Base-by-base conservation (phyloP, 2,113 vertebrate species). In the Cairina moschata region DNA sequence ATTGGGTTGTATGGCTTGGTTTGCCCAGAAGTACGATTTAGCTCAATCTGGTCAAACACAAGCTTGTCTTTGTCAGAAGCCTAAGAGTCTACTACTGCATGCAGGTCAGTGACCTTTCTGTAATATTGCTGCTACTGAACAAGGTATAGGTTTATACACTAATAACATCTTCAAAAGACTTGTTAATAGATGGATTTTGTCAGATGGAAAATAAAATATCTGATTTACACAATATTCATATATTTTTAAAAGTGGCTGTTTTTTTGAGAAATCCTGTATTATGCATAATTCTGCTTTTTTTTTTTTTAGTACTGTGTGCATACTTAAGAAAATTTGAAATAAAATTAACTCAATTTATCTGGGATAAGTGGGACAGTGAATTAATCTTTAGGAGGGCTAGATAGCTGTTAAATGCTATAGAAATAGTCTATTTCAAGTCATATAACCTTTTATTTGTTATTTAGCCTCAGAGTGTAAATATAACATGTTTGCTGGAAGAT, bases 381-480 rank as follows among this genome's bases (percentile, higher is more conserved):
- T 29, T 48, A 22, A 4, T 0, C 5, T 85, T 40, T 0, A 3
- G 7, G 29, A 3, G 13, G 7, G 6, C 0, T 50, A 46, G 2
- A 34, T 28, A 68, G 34, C 5, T 42, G 11, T 60, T n/a, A 67
- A 89, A 63, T 12, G 5, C 9, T 36, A 18, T 18, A 60, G 50
- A 66, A 80, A 4, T 4, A 26, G 2, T 11, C 54, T 17, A 29
- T 38, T 81, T 75, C 8, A 36, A 77, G 31, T 4, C 73, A 17
- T 9, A 11, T 5, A 14, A 11, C 6, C 65, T 79, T 60, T 42
- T 50, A 59, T 71, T 78, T 72, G 26, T 28, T 8, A 34, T 54
- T 83, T 15, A 74, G 4, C 62, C 31, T 38, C 66, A 4, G 6
- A 60, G 1, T 22, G n/a, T 28, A 78, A 91, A 68, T 14, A 48